Evolutionary conservation across 2,113 vertebrate genomes (phyloP).

Genomic region (Microcebus tavaratra): DNA sequence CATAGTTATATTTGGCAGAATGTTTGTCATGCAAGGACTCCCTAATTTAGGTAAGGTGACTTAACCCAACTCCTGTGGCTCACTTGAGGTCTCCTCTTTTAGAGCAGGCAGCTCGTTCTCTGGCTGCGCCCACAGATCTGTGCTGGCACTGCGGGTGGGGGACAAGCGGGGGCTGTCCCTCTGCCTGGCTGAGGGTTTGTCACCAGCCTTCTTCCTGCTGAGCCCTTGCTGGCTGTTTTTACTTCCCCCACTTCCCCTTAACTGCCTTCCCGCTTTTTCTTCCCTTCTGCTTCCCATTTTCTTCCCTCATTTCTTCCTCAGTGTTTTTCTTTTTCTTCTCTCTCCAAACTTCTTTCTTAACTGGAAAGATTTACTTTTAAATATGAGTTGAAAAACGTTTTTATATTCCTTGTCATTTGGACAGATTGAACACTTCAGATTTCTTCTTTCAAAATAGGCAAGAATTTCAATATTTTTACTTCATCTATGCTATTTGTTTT

Average conservation of each 20-base stretch:
- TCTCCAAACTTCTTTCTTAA: background rate
- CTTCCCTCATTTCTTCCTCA: background rate
- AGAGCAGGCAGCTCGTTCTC: background rate
- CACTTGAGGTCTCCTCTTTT: background rate
- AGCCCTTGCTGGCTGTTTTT: background rate
- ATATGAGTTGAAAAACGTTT: background rate
- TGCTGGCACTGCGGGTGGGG: too few species aligned
- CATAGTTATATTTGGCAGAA: too few species aligned
- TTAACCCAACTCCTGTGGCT: background rate
- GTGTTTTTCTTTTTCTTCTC: background rate
- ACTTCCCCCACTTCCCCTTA: background rate
- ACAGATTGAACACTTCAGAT: background rate
- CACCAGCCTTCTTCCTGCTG: background rate
- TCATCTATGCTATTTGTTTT: background rate
- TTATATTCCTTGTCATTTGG: background rate
- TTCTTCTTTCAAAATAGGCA: background rate
- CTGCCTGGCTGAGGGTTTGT: fast-evolving
- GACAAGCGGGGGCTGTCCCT: background rate
- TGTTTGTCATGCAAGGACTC: background rate
- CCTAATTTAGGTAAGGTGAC: background rate
- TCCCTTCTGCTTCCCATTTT: background rate
- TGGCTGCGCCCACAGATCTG: background rate
- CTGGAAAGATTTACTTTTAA: background rate
- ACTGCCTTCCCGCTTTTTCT: background rate
- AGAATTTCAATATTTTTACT: background rate